Base-by-base conservation (phyloP, 2,113 vertebrate genomes). In the Pyxicephalus adspersus region DNA sequence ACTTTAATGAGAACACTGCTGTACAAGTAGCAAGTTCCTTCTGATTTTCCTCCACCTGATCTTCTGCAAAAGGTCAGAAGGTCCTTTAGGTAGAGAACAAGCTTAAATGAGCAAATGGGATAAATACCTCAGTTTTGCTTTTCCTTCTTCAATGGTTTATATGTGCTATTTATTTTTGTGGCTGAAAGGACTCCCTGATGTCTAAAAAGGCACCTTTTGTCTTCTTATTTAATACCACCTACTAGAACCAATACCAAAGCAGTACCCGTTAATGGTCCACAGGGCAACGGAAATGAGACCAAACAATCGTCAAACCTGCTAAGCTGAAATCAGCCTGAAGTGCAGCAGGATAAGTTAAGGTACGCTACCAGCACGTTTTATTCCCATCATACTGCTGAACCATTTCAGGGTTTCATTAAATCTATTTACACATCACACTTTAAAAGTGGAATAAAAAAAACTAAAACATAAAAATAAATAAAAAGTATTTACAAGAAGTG, bases 191-290 rank as follows among this genome's bases (percentile, higher is more conserved):
- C 87, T 88, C 85, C 86, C 77, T 84, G 87, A 89, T 92, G 90
- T 91, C 91, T 31, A 72, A 72, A 63, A 88, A 91, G 90, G 90
- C 91, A 91, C 87, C 88, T 83, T 91, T 89, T 93, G 91, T 89
- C 90, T 93, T 90, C 90, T 86, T 89, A 50, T 75, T 81, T 65
- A 89, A 89, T 92, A 90, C 77, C 89, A 91, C 86, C 85, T 89
- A 86, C 91, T 91, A 90, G 91, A 91, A 90, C n/a, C n/a, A 88
- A 91, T 92, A 92, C 90, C 92, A 94, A 94, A 94, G 92, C 90
- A 89, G 89, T 89, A 90, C 85, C 89, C 87, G 88, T 83, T 89
- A 90, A 89, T 89, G 87, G 87, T 86, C 90, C 85, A 82, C 85
- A 90, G 90, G 89, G 90, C 84, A 87, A 86, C 87, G 88, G 88